Evolutionary conservation across 2,888 invertebrate species (phyloP), one percentile per base, ranked within the genome.

Genomic region (Trissonchulus sp.): DNA sequence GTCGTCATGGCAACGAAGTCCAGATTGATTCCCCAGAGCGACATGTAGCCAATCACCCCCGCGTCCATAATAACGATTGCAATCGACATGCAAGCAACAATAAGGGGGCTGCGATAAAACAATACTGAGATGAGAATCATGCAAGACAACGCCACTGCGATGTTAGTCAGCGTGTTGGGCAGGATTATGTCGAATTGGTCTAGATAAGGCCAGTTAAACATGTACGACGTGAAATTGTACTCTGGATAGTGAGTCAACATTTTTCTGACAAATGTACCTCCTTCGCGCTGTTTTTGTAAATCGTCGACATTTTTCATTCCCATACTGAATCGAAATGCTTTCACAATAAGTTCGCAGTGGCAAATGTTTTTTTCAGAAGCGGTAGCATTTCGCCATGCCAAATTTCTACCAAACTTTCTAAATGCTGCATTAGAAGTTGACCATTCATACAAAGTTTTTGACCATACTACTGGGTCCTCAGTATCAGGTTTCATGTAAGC

Each of bases 11-110:
- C 93, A 81, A 94, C 94, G 0, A 37, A 18, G 37, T 83, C 83
- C 73, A 96, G 88, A 83, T 94, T 94, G 3, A 96, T 94, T 80
- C 91, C 91, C 96, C 96, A 94, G 28, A 36, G 30, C 3, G 94
- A 92, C 95, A 96, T 96, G 87, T 94, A 95, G 2, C 95, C 95
- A 1, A 94, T 91, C 0, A 96, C 95, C 0, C 96, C 95, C 23
- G 91, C 87, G 86, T 94, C 94, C 79, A 96, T 95, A 2, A 94
- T 94, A 75, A 95, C 90, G 77, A 95, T 94, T 81, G 94, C 93
- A 84, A 95, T 91, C 8, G 94, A 94, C 0, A 96, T 94, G 94
- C 95, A 96, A 2, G 96, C 86, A 0, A 93, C 93, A 85, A 94
- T 95, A 34, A 93, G 87, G 1, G 93, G 89, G 83, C 94, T 93